Evolutionary conservation across 2,797 vertebrate species (phyloP).

Genomic region (Hephaestus fuliginosus): DNA sequence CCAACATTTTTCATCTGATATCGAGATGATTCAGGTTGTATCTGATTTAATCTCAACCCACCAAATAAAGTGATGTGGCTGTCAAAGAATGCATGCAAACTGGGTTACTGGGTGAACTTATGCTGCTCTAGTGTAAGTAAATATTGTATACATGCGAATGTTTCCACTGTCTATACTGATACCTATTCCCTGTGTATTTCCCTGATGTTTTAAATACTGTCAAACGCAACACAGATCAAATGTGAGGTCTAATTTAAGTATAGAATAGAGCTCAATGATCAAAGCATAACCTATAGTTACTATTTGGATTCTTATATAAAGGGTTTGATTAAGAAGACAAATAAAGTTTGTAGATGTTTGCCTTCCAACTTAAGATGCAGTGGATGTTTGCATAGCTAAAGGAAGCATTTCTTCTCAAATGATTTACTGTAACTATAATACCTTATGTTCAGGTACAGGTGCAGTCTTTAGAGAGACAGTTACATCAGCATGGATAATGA

Average conservation of each 20-base stretch:
- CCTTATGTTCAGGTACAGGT: slow-evolving; percentile 35
- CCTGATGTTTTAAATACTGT: not conserved
- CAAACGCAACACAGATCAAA: slow-evolving; percentile 10
- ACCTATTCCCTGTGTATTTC: not conserved
- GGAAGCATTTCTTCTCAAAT: slow-evolving; percentile 11
- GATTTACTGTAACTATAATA: slow-evolving; percentile 15
- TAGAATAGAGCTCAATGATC: not conserved
- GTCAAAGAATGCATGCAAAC: slow-evolving; percentile 22
- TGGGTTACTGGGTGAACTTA: slow-evolving; percentile 31
- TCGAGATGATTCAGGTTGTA: slow-evolving; percentile 3
- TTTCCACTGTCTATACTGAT: not conserved
- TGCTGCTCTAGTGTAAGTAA: slow-evolving; percentile 8
- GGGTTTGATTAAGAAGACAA: not conserved
- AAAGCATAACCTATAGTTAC: not conserved
- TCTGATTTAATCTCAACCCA: slow-evolving; percentile 20
- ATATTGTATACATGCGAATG: slow-evolving; percentile 25
- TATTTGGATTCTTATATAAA: not conserved
- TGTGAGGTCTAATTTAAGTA: not conserved
- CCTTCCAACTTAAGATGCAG: slow-evolving; percentile 2
- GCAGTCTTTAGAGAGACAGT: slow-evolving; percentile 37
- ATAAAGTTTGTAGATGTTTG: not conserved
- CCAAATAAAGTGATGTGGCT: slow-evolving; percentile 22
- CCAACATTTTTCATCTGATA: not conserved
- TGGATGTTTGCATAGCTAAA: slow-evolving; percentile 11
- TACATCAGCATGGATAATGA: slow-evolving; percentile 50